Percentiles rank a stretch among this genome's conserved stretches.
These are phyloP conservation scores for Protonemura montana DNA, from an alignment of 2,888 invertebrate genomes.

Conservation along the genomic window DNA sequence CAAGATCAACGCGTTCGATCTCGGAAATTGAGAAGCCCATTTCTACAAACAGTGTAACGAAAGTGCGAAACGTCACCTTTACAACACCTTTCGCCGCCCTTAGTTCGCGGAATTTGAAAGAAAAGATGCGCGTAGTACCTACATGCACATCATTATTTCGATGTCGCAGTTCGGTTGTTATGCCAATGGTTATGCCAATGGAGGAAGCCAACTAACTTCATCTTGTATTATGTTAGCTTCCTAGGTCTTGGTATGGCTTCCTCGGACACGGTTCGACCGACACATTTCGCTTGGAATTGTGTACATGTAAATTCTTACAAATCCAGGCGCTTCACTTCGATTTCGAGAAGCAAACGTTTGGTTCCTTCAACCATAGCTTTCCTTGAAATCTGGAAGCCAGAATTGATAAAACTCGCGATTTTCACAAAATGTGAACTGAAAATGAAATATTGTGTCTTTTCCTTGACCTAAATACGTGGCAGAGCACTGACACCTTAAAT, in stretches of 20 bases:
- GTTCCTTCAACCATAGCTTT: no score
- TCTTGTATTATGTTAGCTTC: conserved; percentile 17
- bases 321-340: not conserved
- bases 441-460: not conserved
- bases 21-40: not conserved
- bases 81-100: not conserved
- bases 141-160: not conserved
- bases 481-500: not conserved
- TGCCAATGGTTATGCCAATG: conserved; percentile 7
- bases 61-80: no score
- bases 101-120: not conserved
- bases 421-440: not conserved
- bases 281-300: not conserved
- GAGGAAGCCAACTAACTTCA: conserved; percentile 7
- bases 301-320: not conserved
- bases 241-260: not conserved
- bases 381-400: no score
- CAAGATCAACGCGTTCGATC: not conserved
- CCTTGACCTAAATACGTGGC: not conserved
- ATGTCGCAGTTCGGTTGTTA: not conserved
- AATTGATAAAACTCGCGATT: no score
- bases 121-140: not conserved
- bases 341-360: not conserved
- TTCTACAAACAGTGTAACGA: not conserved
- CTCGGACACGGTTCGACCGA: not conserved